Conservation (phyloP, 2,797 vertebrate species). For the Psittacula derbiana region DNA sequence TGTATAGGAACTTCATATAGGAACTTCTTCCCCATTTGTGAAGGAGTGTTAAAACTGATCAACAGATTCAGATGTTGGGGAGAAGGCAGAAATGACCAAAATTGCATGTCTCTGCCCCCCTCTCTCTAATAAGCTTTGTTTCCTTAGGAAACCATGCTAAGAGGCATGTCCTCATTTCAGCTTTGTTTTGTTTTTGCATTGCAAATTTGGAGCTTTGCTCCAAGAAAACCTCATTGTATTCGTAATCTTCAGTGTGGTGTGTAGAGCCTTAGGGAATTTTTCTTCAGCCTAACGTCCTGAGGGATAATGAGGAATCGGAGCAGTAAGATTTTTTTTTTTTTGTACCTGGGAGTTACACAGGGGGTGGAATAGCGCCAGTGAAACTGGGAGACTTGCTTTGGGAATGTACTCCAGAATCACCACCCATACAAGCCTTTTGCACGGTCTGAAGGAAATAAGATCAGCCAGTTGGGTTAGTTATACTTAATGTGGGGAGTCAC, state of each 20-base stretch:
- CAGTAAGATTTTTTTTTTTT: neutral
- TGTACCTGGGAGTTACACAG: neutral
- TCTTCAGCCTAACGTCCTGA: neutral
- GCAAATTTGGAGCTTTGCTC: conserved; percentile 6
- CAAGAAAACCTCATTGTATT: neutral
- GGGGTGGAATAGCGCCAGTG: neutral
- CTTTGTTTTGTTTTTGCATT: neutral
- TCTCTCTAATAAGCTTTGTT: neutral
- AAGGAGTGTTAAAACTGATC: neutral
- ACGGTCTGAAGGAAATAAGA: neutral
- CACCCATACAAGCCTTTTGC: neutral
- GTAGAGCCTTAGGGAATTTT: neutral
- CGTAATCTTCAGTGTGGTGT: neutral
- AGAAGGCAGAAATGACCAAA: neutral
- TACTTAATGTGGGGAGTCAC: neutral
- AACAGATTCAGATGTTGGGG: neutral
- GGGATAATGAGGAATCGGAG: neutral
- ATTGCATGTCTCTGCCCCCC: neutral
- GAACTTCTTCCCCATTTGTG: neutral
- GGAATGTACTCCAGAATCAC: neutral
- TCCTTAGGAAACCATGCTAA: neutral
- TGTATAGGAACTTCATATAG: neutral
- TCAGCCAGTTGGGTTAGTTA: neutral
- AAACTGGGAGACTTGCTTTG: neutral
- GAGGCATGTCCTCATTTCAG: neutral